phyloP scores from a whole-genome alignment of 2,113 vertebrate species.

The Nesogale talazaci region DNA sequence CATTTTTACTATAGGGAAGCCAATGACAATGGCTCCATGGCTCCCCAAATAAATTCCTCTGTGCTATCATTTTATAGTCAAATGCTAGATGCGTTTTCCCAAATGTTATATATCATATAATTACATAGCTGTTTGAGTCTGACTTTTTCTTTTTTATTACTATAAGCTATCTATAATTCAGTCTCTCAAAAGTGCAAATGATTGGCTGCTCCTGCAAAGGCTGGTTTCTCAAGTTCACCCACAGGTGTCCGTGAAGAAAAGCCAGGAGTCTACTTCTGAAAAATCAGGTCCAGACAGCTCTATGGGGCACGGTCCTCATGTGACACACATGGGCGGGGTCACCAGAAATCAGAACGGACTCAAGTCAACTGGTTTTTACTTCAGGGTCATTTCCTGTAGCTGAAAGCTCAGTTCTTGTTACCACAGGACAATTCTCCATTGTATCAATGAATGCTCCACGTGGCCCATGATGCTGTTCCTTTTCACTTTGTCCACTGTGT shows the following conservation, averaged over 20 bases:
- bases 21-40: background rate
- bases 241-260: background rate
- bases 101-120: background rate
- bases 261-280: background rate
- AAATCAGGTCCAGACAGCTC: background rate
- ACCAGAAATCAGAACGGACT: background rate
- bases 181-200: background rate
- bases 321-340: background rate
- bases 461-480: background rate
- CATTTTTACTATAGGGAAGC: background rate
- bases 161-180: background rate
- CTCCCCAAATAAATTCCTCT: background rate
- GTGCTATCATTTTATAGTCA: background rate
- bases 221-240: background rate
- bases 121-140: background rate
- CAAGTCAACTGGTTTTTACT: background rate
- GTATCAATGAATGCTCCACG: too few species aligned
- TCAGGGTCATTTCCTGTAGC: background rate
- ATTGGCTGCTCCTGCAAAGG: background rate
- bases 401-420: too few species aligned
- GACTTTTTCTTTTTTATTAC: constrained; percentile 14
- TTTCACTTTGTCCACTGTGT: background rate
- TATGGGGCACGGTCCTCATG: background rate
- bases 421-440: too few species aligned
- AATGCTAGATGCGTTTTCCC: background rate